These are phyloP conservation scores for Sternotherus odoratus DNA, from an alignment of 2,797 vertebrate genomes.

Conservation along the genomic window DNA sequence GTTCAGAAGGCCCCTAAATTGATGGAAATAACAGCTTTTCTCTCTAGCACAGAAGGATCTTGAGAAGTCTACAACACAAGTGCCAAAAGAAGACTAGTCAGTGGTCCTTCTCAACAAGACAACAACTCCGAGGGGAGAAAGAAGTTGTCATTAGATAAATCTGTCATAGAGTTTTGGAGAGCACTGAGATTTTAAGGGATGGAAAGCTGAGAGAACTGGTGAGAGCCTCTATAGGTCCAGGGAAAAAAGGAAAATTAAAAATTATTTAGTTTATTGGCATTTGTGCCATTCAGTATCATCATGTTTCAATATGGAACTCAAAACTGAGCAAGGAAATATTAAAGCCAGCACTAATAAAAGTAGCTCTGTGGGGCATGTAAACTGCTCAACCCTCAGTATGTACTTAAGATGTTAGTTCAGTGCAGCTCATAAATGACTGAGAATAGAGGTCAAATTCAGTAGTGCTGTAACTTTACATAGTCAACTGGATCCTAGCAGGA, in stretches of 20 bases:
- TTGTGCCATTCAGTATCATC: not conserved
- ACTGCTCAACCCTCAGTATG: not conserved
- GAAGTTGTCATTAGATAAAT: slow-evolving; percentile 52
- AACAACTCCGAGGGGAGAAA: not conserved
- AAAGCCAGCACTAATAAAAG: not conserved
- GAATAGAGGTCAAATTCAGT: not conserved
- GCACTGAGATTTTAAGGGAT: slow-evolving; percentile 33
- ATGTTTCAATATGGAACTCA: not conserved
- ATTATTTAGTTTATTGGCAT: not conserved
- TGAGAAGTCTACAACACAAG: not conserved
- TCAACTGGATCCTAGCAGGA: not conserved
- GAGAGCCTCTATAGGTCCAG: not conserved
- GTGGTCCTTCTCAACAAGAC: slow-evolving; percentile 41
- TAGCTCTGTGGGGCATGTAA: not conserved
- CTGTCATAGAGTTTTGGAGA: slow-evolving; percentile 58
- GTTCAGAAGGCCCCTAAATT: not conserved
- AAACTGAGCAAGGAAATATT: not conserved
- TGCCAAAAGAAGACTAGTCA: slow-evolving; percentile 59
- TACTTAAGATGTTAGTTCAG: not conserved
- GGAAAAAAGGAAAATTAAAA: slow-evolving; percentile 37
- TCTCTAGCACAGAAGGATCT: not conserved
- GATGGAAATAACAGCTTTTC: not conserved
- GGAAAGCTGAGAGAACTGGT: slow-evolving; percentile 28
- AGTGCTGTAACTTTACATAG: not conserved
- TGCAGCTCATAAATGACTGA: fast-evolving